Evolutionary conservation across 2,888 invertebrate genomes (phyloP).

Genomic region (Clitarchus hookeri): DNA sequence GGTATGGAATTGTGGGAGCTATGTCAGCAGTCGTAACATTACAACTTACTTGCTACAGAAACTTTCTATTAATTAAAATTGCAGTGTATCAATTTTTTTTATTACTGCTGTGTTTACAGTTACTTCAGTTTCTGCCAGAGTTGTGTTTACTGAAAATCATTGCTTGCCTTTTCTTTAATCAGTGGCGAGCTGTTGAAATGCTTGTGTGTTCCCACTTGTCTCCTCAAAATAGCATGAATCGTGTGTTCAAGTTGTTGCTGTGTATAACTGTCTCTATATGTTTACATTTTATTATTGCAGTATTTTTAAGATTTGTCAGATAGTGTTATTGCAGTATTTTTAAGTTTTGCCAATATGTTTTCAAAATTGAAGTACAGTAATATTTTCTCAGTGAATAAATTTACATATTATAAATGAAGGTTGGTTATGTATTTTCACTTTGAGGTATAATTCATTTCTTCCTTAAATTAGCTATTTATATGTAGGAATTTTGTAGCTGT

Average conservation of each 20-base stretch:
- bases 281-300: background rate
- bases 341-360: no score
- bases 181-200: background rate
- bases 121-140: no score
- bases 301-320: no score
- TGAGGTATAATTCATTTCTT: no score
- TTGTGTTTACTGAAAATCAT: background rate
- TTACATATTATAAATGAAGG: no score
- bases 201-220: background rate
- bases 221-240: background rate
- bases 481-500: no score
- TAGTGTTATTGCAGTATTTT: no score
- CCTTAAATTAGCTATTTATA: no score
- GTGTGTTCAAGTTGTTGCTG: background rate
- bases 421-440: no score
- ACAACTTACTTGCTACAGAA: background rate
- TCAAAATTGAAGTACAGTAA: no score
- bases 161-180: conserved; percentile 7
- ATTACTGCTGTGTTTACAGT: no score
- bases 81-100: background rate
- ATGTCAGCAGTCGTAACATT: background rate
- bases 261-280: background rate
- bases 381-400: no score
- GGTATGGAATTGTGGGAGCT: background rate
- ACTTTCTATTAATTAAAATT: background rate